Conservation (phyloP, 2,797 vertebrate species). For the Lates japonicus region DNA sequence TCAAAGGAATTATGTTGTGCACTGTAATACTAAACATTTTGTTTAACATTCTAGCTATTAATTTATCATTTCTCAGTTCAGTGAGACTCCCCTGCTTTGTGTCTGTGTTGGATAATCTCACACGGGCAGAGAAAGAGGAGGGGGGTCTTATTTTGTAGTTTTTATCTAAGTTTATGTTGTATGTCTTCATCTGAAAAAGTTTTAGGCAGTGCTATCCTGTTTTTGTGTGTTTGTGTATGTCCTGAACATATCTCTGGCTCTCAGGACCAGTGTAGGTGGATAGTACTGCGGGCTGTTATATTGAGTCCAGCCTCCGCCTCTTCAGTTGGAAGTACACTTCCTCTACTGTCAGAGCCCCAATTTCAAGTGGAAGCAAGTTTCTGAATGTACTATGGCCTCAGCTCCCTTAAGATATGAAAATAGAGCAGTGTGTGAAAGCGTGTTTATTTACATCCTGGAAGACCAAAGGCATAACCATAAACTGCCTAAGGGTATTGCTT, state of each 20-base stretch:
- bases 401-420: conserved; percentile 46
- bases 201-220: background rate
- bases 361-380: conserved; percentile 28
- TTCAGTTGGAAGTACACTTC: conserved; percentile 31
- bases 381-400: conserved; percentile 21
- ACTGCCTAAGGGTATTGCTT: conserved; percentile 44
- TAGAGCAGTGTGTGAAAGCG: conserved; percentile 42
- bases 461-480: conserved; percentile 54
- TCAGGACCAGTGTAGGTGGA: conserved; percentile 47
- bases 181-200: background rate
- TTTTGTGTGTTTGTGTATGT: conserved; percentile 2
- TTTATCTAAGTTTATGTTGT: conserved; percentile 2
- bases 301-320: conserved; percentile 35
- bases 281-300: conserved; percentile 35
- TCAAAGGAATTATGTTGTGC: conserved; percentile 1
- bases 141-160: conserved; percentile 3
- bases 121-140: background rate
- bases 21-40: conserved; percentile 13
- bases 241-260: conserved; percentile 38
- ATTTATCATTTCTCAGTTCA: conserved; percentile 30
- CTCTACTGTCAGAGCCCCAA: conserved; percentile 28
- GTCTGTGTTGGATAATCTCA: conserved; percentile 20
- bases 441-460: conserved; percentile 57
- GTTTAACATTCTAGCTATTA: background rate
- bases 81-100: conserved; percentile 7